Conservation (phyloP, 2,797 vertebrate genomes). For the Pseudopleuronectes americanus region DNA sequence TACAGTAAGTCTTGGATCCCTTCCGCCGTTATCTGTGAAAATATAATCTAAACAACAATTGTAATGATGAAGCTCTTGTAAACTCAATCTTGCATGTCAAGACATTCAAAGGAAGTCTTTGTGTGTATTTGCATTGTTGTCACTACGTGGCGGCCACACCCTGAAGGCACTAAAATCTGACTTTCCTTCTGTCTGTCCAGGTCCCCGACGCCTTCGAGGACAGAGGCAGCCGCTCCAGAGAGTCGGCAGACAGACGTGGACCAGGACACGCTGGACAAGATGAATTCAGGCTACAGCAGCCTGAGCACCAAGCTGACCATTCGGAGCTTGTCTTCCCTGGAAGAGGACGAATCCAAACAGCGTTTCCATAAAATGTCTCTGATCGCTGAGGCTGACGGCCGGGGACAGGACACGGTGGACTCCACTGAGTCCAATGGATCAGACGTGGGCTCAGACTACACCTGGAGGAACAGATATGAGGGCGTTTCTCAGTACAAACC, state of each 20-base stretch:
- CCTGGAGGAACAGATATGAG: conserved; percentile 62
- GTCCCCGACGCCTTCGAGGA: conserved; percentile 26
- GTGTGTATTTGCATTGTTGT: conserved; percentile 48
- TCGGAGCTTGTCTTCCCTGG: conserved; percentile 33
- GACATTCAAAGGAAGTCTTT: conserved; percentile 6
- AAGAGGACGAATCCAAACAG: conserved; percentile 65
- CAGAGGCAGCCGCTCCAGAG: conserved; percentile 19
- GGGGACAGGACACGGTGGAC: background rate
- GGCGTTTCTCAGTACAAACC: conserved; percentile 45
- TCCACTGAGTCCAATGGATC: conserved; percentile 7
- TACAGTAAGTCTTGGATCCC: too few species aligned
- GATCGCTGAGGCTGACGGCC: conserved; percentile 41
- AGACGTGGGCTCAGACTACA: conserved; percentile 15
- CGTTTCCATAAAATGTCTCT: conserved; percentile 84
- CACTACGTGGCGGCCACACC: conserved; percentile 22
- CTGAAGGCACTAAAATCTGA: background rate
- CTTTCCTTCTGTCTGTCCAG: conserved; percentile 29
- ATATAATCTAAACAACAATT: background rate
- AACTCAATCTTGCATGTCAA: background rate
- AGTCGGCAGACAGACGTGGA: conserved; percentile 10
- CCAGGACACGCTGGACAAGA: conserved; percentile 41
- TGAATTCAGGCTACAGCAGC: conserved; percentile 70
- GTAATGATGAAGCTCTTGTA: background rate
- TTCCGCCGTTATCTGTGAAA: background rate
- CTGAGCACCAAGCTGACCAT: conserved; percentile 79